A percentile compares a stretch with the other conserved stretches of the same genome.
These are phyloP conservation scores for Betta splendens DNA, from an alignment of 2,797 vertebrate genomes.

Conservation along the genomic window DNA sequence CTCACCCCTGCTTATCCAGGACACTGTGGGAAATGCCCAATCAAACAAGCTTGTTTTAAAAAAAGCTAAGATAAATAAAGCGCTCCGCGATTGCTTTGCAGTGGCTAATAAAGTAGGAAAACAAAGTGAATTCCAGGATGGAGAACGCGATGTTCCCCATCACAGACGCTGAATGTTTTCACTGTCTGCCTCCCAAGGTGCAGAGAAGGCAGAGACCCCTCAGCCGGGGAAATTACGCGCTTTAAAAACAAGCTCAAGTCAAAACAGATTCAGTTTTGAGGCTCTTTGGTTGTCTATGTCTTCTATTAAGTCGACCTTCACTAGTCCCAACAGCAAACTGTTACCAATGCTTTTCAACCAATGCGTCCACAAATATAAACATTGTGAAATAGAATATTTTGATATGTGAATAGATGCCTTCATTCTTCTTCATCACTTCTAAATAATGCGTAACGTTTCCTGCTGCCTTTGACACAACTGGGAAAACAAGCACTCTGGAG, in stretches of 20 bases:
- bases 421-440: not conserved
- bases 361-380: not conserved
- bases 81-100: conserved; percentile 54
- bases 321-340: not conserved
- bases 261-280: not conserved
- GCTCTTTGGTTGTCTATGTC: not conserved
- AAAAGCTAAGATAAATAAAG: conserved; percentile 59
- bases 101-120: conserved; percentile 2
- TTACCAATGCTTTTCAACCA: too few species aligned
- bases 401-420: not conserved
- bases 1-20: conserved; percentile 33
- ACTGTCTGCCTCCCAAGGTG: conserved; percentile 32
- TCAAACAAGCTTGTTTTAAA: conserved; percentile 56
- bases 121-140: conserved; percentile 2
- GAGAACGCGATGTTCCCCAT: conserved; percentile 68
- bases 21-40: conserved; percentile 71
- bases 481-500: conserved; percentile 4
- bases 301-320: not conserved
- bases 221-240: too few species aligned
- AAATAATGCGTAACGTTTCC: conserved; percentile 5
- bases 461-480: conserved; percentile 10
- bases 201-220: conserved; percentile 1
- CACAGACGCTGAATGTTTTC: conserved; percentile 27
- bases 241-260: not conserved
- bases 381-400: not conserved